Percentiles rank a stretch among this genome's conserved stretches.
Conservation (phyloP, 2,797 vertebrate species). For the Pipistrellus pipistrellus region DNA sequence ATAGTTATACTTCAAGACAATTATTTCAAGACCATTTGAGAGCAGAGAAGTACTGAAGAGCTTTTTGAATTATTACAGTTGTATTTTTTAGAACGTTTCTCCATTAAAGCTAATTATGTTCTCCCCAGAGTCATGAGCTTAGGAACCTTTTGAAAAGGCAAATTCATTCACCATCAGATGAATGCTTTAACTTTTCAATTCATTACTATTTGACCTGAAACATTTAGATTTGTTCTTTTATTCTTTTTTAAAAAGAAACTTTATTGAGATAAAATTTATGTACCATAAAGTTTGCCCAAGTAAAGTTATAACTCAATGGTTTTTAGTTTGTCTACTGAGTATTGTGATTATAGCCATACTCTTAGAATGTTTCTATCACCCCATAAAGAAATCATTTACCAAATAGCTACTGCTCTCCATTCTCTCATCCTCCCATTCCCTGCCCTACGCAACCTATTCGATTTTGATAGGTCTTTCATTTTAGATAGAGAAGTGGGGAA, state of each 20-base stretch:
- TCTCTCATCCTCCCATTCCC: fast-evolving
- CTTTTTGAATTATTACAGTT: slow-evolving; percentile 71
- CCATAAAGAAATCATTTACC: neutral
- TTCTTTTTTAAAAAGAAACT: neutral
- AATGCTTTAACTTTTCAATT: slow-evolving; percentile 65
- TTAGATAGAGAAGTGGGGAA: neutral
- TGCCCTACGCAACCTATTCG: neutral
- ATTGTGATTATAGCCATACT: neutral
- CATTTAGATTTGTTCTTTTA: slow-evolving; percentile 46
- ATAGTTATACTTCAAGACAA: slow-evolving; percentile 72
- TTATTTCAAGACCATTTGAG: slow-evolving; percentile 77
- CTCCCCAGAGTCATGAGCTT: slow-evolving; percentile 59
- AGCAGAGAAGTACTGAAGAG: slow-evolving; percentile 52
- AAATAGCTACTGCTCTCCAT: neutral
- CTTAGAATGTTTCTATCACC: neutral
- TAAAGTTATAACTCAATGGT: slow-evolving; percentile 3
- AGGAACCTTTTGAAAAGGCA: slow-evolving; percentile 65
- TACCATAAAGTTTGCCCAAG: neutral
- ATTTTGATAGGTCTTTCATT: neutral
- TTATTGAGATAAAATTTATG: slow-evolving; percentile 65
- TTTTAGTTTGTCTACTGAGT: slow-evolving; percentile 11
- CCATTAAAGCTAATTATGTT: slow-evolving; percentile 53
- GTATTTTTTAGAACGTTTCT: slow-evolving; percentile 66
- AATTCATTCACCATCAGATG: slow-evolving; percentile 56
- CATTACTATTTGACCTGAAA: slow-evolving; percentile 54